Conservation (phyloP, 2,888 invertebrate genomes). For the Rutpela maculata region DNA sequence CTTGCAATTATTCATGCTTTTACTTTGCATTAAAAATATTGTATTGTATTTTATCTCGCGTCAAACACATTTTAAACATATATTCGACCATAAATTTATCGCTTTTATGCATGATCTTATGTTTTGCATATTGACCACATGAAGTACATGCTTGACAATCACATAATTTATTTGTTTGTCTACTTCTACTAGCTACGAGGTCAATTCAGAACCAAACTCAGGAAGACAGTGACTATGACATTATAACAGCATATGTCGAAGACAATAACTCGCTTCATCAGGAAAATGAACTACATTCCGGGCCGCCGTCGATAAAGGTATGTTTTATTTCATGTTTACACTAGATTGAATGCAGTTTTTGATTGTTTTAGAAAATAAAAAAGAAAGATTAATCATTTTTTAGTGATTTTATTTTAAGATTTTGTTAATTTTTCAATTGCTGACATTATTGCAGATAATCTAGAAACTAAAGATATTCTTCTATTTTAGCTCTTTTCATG, state of each 20-base stretch:
- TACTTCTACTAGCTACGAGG: slow-evolving; percentile 48
- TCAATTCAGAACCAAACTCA: slow-evolving; percentile 54
- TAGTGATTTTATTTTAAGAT: background rate
- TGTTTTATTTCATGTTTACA: background rate
- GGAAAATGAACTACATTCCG: slow-evolving; percentile 86
- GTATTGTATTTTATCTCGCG: background rate
- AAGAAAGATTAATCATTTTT: slow-evolving; percentile 4
- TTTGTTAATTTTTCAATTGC: background rate
- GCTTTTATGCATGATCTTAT: background rate
- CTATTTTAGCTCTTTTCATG: no score
- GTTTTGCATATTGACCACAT: background rate
- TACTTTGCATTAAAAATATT: background rate
- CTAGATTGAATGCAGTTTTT: slow-evolving; percentile 32
- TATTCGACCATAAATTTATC: background rate
- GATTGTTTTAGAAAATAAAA: slow-evolving; percentile 29
- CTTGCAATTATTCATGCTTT: background rate
- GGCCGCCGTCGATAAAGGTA: slow-evolving; percentile 91
- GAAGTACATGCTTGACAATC: background rate
- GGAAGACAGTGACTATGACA: slow-evolving; percentile 91
- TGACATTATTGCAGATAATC: no score
- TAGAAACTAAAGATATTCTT: no score
- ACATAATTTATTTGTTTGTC: background rate
- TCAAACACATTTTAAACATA: background rate
- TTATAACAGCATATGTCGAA: slow-evolving; percentile 84
- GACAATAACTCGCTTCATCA: slow-evolving; percentile 88